A percentile compares a stretch with the other conserved stretches of the same genome.
Evolutionary conservation across 2,113 vertebrate species (phyloP).

Genomic region (Jacana jacana): DNA sequence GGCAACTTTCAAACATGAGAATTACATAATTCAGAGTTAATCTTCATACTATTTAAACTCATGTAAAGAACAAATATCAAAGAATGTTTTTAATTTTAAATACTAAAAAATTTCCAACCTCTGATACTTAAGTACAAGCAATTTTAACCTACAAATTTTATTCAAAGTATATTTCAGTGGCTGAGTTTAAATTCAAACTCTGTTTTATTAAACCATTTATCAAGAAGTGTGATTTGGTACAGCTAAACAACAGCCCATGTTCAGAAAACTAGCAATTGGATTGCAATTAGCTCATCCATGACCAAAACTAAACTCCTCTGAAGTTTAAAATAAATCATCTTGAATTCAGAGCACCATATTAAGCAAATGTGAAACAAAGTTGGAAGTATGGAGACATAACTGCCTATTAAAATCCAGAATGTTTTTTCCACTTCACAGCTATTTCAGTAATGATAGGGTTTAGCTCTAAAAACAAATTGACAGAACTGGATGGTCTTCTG

Average conservation of each 20-base stretch:
- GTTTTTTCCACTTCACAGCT: slow-evolving; percentile 11
- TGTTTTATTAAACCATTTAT: neutral
- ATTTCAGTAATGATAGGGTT: neutral
- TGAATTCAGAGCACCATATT: slow-evolving; percentile 40
- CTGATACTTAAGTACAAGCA: neutral
- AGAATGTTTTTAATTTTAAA: neutral
- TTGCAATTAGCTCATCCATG: slow-evolving; percentile 43
- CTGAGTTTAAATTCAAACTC: neutral
- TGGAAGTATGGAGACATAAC: neutral
- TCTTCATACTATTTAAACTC: neutral
- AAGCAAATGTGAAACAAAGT: neutral
- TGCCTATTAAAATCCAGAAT: neutral
- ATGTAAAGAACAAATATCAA: neutral
- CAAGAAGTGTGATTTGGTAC: neutral
- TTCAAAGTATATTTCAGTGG: neutral
- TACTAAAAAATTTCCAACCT: neutral
- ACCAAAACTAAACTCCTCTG: slow-evolving; percentile 30
- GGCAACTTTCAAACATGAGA: neutral
- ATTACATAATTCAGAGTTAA: neutral
- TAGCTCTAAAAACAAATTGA: neutral
- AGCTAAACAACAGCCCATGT: slow-evolving; percentile 28
- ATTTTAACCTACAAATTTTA: neutral
- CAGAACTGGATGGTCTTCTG: neutral
- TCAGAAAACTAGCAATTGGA: slow-evolving; percentile 15
- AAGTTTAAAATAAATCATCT: slow-evolving; percentile 38